Base-by-base conservation (phyloP, 2,888 invertebrate genomes). In the Drosophila siamana region DNA sequence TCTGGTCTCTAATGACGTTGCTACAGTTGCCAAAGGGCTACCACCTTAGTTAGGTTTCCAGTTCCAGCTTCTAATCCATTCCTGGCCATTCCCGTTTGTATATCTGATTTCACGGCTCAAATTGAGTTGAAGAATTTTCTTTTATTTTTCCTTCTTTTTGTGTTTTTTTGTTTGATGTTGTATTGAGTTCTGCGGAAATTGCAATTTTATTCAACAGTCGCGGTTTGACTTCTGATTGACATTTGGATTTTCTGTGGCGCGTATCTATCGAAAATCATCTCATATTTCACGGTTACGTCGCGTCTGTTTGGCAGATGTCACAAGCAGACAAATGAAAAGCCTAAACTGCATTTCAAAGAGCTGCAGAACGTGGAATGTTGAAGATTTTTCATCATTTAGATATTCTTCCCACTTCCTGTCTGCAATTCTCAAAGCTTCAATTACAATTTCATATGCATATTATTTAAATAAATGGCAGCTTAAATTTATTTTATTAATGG, bases 201-300 rank as follows among this genome's bases (percentile, higher is more conserved):
- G 78, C 71, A 68, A 72, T 69, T 71, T 80, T 67, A 70, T 86
- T 86, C 71, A 76, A 65, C 50, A 71, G 64, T 69, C 71, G 78
- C 69, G 82, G 83, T 78, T 83, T 74, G 77, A 84, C 78, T 86
- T 80, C 44, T 86, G 87, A 86, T 86, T 84, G 87, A 86, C 89
- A 82, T 84, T 86, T 73, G 63, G 67, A 55, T 69, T 65, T 65
- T 67, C 56, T 51, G 47, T 47, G 43, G 13, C 38, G 63, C 59
- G 16, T 28, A 59, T 60, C 55, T 55, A 66, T 38, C 64, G 44
- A 59, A 59, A 19, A 16, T 61, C 30, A 15, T 19, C 60, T 81
- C 81, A 84, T 85, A 73, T 85, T 81, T 86, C 67, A 78, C 52
- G 60, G 57, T 40, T 64, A 46, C n/a, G 47, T 16, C 22, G 36